Percentiles rank a stretch among this genome's conserved stretches.
Conservation (phyloP, 1,140 invertebrate species). For the Plutomurus gul region DNA sequence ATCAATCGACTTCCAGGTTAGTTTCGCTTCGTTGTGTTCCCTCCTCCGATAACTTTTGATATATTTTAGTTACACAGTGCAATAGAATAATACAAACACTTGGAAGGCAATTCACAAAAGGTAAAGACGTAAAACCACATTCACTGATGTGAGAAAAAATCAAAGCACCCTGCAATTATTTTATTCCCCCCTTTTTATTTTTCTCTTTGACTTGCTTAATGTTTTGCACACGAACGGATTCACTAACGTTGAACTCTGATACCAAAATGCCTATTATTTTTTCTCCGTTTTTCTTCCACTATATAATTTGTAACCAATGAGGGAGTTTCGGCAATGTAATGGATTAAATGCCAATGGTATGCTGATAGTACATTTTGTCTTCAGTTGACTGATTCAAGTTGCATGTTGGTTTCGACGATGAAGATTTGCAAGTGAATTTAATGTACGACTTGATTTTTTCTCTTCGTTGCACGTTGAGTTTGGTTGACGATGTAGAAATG, state of each 20-base stretch:
- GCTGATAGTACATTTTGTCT: no score
- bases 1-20: slow-evolving; percentile 17
- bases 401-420: no score
- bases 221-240: slow-evolving; percentile 23
- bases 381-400: no score
- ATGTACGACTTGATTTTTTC: not conserved
- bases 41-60: not conserved
- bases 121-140: slow-evolving; percentile 27
- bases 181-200: slow-evolving; percentile 15
- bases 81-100: slow-evolving; percentile 24
- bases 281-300: no score
- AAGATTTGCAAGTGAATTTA: no score
- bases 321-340: no score
- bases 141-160: slow-evolving; percentile 29
- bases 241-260: no score
- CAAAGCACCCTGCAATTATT: slow-evolving; percentile 18
- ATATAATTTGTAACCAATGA: no score
- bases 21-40: not conserved
- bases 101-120: not conserved
- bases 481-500: not conserved
- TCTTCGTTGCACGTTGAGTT: not conserved
- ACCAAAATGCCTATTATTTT: no score
- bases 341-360: no score
- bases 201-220: slow-evolving; percentile 18
- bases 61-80: not conserved